Base-by-base conservation (phyloP, 2,888 invertebrate genomes). In the Heliconius charithonia region DNA sequence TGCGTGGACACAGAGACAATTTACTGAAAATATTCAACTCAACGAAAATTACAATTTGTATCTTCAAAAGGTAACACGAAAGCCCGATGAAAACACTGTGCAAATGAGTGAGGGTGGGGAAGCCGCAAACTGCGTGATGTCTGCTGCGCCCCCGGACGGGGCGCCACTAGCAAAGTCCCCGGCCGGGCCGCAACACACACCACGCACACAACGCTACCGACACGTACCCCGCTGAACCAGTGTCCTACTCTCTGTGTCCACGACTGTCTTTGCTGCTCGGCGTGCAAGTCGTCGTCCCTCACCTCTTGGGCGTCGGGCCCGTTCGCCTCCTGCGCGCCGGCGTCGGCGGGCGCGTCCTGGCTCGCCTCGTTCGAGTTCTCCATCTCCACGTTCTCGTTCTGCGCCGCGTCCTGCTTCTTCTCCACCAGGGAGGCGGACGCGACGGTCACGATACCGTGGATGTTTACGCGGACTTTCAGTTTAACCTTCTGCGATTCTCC, bases 401-500 rank as follows among this genome's bases (percentile, higher is more conserved):
- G 93, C 73, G 90, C 83, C 10, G 90, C 87, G 63, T 95, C 93
- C 81, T 95, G 96, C 86, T 97, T 97, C 87, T 97, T 97, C 87
- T 98, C 97, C 65, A 97, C 96, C 77, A 98, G 94, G 0, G 97
- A 97, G 7, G 99, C 99, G 76, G 97, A 97, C 19, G 97, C 97
- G 37, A 99, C 97, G 19, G 97, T 96, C 88, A 99, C 97, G 81
- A 99, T 97, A 75, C 99, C 99, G 90, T 99, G 97, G 74, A 98
- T 96, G 95, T 99, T 99, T 77, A 99, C 96, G 85, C 99, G 96
- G 10, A 98, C 98, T 95, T 99, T 99, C 7, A 99, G 97, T 93
- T 99, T 99, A 1, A 99, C 97, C 92, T 99, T 99, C 82, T 98
- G 97, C n/a, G 97, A 96, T 87, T 98, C 98, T 51, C 99, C 99